Base-by-base conservation (phyloP, 2,113 vertebrate species). In the Melanotaenia duboulayi region DNA sequence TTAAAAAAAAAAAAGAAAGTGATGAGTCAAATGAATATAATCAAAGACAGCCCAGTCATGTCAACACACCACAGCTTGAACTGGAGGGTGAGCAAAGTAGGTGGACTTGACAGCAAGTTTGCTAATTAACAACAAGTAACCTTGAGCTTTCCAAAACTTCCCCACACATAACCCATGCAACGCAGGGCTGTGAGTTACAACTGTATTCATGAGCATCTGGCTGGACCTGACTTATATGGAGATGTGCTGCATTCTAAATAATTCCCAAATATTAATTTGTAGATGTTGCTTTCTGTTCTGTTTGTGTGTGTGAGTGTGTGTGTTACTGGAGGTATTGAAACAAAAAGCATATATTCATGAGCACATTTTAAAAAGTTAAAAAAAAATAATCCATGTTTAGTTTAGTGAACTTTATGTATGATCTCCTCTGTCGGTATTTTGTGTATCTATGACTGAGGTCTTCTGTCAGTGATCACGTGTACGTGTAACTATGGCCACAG, bases 161-260 rank as follows among this genome's bases (percentile, higher is more conserved):
- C 20, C 48, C 76, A 42, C 49, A 62, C 56, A 67, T 68, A 87
- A 84, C 63, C 32, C 11, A 7, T 25, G 25, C 71, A 54, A 10
- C 22, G 25, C 71, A 54, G 64, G 39, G 82, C 65, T 85, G 49
- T 1, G 17, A 87, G 70, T 80, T 88, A 77, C 82, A 84, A 81
- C 73, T 90, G 82, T 93, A 93, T 93, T 93, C 87, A 93, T 93
- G 92, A 93, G 92, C 92, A 91, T 88, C 92, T 93, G 92, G 82
- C 74, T 80, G 37, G 54, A 77, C 56, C 67, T 85, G 90, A 88
- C 90, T 88, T 81, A 63, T 57, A 74, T 46, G 57, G 78, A 81
- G 72, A 81, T 66, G 59, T 7, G 71, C 76, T 78, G 86, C 74
- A 83, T 87, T 77, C 57, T 84, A 81, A 92, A 82, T 66, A 80